Percentiles rank a stretch among this genome's conserved stretches.
Evolutionary conservation across 2,113 vertebrate genomes (phyloP).

Genomic region (Eira barbara): DNA sequence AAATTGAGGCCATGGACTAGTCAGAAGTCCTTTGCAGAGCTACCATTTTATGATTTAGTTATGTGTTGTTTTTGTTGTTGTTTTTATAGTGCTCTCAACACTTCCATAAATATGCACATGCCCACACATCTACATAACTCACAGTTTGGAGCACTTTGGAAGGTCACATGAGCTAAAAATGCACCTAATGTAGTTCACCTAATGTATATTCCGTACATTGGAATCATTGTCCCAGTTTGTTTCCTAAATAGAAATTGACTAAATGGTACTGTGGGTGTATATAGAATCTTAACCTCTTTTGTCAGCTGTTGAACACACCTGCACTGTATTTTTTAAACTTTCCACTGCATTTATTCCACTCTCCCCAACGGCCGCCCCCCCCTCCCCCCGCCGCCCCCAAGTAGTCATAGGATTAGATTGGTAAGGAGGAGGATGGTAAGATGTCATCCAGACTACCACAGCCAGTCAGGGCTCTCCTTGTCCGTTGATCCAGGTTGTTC

Average conservation of each 20-base stretch:
- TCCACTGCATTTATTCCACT: neutral
- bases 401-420: neutral
- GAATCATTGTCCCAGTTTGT: constrained; percentile 63
- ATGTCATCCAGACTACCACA: neutral
- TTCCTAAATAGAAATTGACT: constrained; percentile 67
- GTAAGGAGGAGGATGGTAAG: neutral
- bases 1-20: neutral
- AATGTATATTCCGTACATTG: constrained; percentile 29
- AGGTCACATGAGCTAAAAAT: constrained; percentile 66
- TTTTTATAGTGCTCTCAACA: constrained; percentile 43
- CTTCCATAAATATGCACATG: constrained; percentile 60
- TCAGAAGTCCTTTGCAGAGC: constrained; percentile 27
- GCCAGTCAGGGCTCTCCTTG: neutral
- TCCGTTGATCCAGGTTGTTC: neutral
- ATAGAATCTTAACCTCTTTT: constrained; percentile 24
- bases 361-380: fast-evolving
- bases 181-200: constrained; percentile 44
- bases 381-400: fast-evolving
- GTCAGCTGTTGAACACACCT: constrained; percentile 30
- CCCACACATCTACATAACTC: constrained; percentile 22
- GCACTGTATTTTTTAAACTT: neutral
- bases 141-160: constrained; percentile 43
- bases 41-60: constrained; percentile 42
- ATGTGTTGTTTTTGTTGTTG: constrained; percentile 43
- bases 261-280: constrained; percentile 50